These are phyloP conservation scores for Eidolon dupreanum DNA, from an alignment of 2,797 vertebrate species.

Conservation along the genomic window DNA sequence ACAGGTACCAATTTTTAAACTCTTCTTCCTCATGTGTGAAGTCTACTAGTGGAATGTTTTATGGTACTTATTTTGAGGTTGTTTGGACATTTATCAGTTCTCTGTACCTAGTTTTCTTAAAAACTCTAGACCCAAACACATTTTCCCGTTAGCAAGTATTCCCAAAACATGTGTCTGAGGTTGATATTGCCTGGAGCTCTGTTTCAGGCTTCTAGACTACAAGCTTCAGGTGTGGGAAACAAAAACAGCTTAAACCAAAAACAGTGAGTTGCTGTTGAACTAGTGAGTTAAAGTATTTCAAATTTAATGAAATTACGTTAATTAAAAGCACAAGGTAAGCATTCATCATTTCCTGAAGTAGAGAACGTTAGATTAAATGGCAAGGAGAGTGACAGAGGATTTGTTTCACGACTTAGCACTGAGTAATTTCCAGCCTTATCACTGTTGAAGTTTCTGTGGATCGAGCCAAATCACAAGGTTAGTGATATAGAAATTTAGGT, in stretches of 20 bases:
- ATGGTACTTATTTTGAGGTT: neutral
- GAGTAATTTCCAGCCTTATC: neutral
- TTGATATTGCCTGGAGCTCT: neutral
- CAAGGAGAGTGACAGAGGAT: too few relatives aligned
- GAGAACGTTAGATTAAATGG: neutral
- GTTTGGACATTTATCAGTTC: constrained; percentile 3
- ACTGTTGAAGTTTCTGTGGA: neutral
- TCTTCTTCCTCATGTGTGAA: neutral
- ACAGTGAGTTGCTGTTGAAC: neutral
- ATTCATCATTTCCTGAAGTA: neutral
- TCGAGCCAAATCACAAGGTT: neutral
- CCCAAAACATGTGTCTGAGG: neutral
- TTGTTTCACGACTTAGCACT: neutral
- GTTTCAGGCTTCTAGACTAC: neutral
- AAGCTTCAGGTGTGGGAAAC: neutral
- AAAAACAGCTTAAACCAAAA: neutral
- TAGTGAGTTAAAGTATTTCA: neutral
- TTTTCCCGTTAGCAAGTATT: constrained; percentile 20
- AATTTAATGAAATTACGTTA: neutral
- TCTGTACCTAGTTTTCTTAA: neutral
- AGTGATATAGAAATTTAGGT: neutral
- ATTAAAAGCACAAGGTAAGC: neutral
- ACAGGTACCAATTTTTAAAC: neutral
- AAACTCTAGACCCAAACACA: neutral
- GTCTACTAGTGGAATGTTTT: neutral